Evolutionary conservation across 2,113 vertebrate genomes (phyloP).

Genomic region (Archilochus colubris): DNA sequence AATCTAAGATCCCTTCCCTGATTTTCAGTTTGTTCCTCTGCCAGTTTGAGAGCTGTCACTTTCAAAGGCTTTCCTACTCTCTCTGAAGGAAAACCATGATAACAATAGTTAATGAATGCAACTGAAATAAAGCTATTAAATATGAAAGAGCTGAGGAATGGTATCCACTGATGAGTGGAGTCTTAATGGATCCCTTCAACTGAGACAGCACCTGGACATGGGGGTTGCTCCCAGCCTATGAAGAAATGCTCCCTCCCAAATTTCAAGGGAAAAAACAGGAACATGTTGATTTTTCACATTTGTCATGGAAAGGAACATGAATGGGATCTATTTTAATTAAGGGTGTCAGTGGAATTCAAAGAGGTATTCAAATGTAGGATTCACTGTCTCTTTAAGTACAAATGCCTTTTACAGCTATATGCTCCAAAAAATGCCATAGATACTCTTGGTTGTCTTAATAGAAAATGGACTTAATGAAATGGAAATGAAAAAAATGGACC

Average conservation of each 20-base stretch:
- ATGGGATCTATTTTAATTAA: no score
- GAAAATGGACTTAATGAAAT: neutral
- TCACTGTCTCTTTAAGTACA: no score
- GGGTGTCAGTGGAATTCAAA: no score
- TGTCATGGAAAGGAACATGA: neutral
- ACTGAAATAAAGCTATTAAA: neutral
- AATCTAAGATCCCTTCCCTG: neutral
- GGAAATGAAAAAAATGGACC: neutral
- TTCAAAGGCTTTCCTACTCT: neutral
- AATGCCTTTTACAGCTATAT: no score
- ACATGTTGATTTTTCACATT: neutral
- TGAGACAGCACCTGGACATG: neutral
- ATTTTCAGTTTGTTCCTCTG: neutral
- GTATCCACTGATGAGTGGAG: no score
- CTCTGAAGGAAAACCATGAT: neutral
- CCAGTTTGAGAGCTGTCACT: neutral
- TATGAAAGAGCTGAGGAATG: no score
- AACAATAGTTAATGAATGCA: neutral
- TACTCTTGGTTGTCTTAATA: neutral
- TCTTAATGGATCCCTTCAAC: no score
- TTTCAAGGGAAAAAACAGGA: neutral
- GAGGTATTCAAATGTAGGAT: no score
- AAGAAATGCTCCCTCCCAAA: fast-evolving
- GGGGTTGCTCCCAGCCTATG: neutral
- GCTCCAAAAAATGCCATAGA: neutral